Percentiles rank a stretch among this genome's conserved stretches.
phyloP scores from a whole-genome alignment of 2,113 vertebrate genomes.

The Neotragus pygmaeus region DNA sequence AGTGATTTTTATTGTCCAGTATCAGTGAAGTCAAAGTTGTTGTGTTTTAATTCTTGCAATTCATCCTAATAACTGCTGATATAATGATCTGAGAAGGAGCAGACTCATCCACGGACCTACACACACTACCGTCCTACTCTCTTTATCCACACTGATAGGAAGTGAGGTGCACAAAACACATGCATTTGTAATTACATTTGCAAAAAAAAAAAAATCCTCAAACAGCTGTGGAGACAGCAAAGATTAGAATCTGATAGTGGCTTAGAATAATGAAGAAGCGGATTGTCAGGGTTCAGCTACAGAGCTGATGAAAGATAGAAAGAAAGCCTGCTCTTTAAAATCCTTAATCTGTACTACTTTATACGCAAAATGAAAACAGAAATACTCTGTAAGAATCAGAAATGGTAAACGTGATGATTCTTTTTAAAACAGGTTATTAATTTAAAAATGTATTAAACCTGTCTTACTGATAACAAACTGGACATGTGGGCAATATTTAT shows the following conservation, averaged over 20 bases:
- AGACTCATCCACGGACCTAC: background rate
- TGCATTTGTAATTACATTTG: background rate
- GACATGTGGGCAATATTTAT: background rate
- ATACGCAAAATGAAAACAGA: constrained; percentile 21
- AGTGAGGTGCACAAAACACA: background rate
- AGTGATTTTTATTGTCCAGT: background rate
- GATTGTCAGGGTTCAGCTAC: constrained; percentile 48
- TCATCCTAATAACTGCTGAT: background rate
- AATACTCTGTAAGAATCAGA: background rate
- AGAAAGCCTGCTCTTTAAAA: constrained; percentile 42
- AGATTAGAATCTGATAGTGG: constrained; percentile 58
- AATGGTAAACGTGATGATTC: background rate
- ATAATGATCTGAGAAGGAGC: background rate
- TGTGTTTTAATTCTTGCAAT: background rate
- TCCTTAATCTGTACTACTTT: constrained; percentile 20
- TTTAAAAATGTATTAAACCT: background rate
- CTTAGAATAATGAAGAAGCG: constrained; percentile 64
- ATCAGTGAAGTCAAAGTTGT: background rate
- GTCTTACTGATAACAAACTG: background rate
- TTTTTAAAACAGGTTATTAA: background rate
- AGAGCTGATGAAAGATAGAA: constrained; percentile 22
- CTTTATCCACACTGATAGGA: constrained; percentile 21
- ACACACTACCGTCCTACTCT: background rate
- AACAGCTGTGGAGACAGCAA: constrained; percentile 56
- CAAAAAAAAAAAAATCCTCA: constrained; percentile 45